These are phyloP conservation scores for Aselliscus stoliczkanus DNA, from an alignment of 2,797 vertebrate species.

Conservation along the genomic window DNA sequence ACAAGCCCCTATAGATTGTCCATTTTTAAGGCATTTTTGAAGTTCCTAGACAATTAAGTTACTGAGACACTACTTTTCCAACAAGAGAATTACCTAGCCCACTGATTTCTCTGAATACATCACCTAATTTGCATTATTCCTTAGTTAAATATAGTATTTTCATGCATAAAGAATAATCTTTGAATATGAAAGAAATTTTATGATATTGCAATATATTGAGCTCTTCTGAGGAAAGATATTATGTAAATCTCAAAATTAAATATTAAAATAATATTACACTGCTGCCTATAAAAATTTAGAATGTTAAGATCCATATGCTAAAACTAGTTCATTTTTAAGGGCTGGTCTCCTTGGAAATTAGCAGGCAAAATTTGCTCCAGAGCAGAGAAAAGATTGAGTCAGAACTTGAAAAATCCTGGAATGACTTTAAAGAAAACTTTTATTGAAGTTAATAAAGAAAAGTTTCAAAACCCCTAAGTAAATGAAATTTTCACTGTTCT, in stretches of 20 bases:
- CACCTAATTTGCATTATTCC: slow-evolving; percentile 75
- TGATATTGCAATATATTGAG: slow-evolving; percentile 75
- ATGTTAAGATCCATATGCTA: slow-evolving; percentile 65
- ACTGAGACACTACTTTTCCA: slow-evolving; percentile 51
- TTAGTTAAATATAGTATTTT: slow-evolving; percentile 78
- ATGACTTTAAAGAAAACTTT: slow-evolving; percentile 61
- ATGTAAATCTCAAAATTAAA: slow-evolving; percentile 79
- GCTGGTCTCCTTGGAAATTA: slow-evolving; percentile 67
- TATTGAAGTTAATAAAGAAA: slow-evolving; percentile 47
- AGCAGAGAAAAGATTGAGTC: slow-evolving; percentile 47
- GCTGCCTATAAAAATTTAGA: slow-evolving; percentile 69
- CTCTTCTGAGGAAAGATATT: slow-evolving; percentile 76
- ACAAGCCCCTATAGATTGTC: slow-evolving; percentile 1
- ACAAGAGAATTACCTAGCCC: slow-evolving; percentile 60
- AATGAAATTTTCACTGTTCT: slow-evolving; percentile 49
- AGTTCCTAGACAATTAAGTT: slow-evolving; percentile 58
- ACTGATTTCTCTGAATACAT: slow-evolving; percentile 56
- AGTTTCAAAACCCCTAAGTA: slow-evolving; percentile 11
- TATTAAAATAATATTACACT: slow-evolving; percentile 77
- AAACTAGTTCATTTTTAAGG: slow-evolving; percentile 68
- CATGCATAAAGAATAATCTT: slow-evolving; percentile 77
- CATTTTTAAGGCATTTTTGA: slow-evolving; percentile 59
- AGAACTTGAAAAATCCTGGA: slow-evolving; percentile 54
- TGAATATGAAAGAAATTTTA: slow-evolving; percentile 75
- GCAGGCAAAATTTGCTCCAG: slow-evolving; percentile 42